Evolutionary conservation across 2,888 invertebrate species (phyloP), one percentile per base, ranked within the genome.

Genomic region (Oegoconia quadripuncta): DNA sequence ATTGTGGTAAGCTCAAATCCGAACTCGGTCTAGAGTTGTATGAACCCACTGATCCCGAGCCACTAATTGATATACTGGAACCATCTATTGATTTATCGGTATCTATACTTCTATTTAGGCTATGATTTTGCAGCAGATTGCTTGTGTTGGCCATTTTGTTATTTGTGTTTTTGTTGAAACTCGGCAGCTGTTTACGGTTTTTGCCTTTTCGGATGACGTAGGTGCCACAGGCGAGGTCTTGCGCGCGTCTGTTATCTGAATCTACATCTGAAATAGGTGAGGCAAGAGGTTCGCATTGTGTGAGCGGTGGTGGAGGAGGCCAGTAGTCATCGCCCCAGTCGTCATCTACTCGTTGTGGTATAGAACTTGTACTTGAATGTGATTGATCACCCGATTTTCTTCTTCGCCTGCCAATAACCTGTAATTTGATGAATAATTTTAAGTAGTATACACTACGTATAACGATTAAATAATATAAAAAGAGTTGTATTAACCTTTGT

Each of bases 121-220:
- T 86, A 46, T 89, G 88, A 50, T 71, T 81, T 52, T 81, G 78
- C 34, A 87, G 72, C 23, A 88, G 62, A 44, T 73, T 75, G 45
- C 56, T 71, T 1, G 73, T 50, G 39, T 70, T 80, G 14, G 15
- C 3, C 17, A 65, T 52, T 44, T 74, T 64, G 61, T 87, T 88
- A 50, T 87, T 90, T 15, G 74, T 74, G 34, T 88, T 89, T 59
- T 88, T 89, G 49, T 78, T 79, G 55, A 89, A 83, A 48, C 89
- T 90, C 3, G 90, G 90, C 52, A 93, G 72, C 36, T 91, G 89
- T 65, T 92, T 92, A 32, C 93, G 82, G 51, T 92, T 92, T 60
- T 93, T 91, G 33, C 93, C 93, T 46, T 93, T 91, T 29, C 95
- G 88, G 44, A 95, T 93, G 25, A 95, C 91, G 64, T 95, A 95